Percentiles rank a stretch among this genome's conserved stretches.
These are phyloP conservation scores for Siniperca knerii DNA, from an alignment of 2,113 vertebrate species.

Conservation along the genomic window DNA sequence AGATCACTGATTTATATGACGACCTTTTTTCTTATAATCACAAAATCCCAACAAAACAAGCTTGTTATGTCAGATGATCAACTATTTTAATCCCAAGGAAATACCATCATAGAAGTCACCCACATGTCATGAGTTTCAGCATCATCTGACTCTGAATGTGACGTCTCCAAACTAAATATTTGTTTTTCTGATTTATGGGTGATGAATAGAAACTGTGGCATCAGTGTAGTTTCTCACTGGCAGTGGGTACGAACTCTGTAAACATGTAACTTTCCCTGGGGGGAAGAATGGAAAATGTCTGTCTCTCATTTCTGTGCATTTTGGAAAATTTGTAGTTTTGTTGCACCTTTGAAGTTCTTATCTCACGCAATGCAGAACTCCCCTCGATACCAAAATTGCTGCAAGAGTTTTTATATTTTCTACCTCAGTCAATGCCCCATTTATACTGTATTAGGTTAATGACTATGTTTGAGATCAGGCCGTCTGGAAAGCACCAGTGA, in stretches of 20 bases:
- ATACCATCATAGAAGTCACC: no score
- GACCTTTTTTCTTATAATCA: not conserved
- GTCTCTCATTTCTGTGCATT: not conserved
- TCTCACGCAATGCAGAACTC: not conserved
- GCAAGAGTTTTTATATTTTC: no score
- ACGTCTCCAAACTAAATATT: not conserved
- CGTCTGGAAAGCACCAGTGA: no score
- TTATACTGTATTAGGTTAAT: no score
- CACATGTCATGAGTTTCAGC: not conserved
- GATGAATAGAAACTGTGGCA: no score
- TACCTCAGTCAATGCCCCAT: no score
- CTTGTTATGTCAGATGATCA: not conserved
- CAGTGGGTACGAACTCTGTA: not conserved
- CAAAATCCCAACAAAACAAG: not conserved
- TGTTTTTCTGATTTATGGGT: no score
- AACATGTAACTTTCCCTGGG: not conserved
- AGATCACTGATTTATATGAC: not conserved
- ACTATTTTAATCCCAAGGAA: not conserved
- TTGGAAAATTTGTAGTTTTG: not conserved
- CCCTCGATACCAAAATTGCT: no score
- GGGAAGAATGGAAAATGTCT: not conserved
- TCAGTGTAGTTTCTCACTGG: not conserved
- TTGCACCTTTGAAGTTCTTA: no score
- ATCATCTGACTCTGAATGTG: not conserved
- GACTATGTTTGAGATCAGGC: no score